A percentile compares a stretch with the other conserved stretches of the same genome.
These are phyloP conservation scores for Steinernema carpocapsae DNA, from an alignment of 2,888 invertebrate genomes.

Conservation along the genomic window DNA sequence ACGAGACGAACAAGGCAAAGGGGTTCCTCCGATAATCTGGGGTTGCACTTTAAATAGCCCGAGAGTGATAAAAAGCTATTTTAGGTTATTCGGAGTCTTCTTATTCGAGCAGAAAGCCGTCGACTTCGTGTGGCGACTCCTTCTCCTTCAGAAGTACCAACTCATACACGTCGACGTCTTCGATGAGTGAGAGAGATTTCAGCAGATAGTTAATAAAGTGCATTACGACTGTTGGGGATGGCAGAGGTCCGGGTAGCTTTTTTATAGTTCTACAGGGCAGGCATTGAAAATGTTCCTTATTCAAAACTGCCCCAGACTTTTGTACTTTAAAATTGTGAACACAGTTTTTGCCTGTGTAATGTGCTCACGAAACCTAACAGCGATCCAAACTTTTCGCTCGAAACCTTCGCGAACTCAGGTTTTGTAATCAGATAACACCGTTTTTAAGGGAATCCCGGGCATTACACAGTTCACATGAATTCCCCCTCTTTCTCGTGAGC, in stretches of 20 bases:
- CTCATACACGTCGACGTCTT: conserved; percentile 22
- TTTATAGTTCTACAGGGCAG: too few species aligned
- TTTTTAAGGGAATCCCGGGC: not conserved
- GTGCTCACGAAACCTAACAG: not conserved
- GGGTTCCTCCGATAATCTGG: not conserved
- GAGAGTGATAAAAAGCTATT: conserved; percentile 4
- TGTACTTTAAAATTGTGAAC: not conserved
- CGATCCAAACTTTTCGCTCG: not conserved
- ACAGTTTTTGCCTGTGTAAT: not conserved
- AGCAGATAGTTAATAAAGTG: not conserved
- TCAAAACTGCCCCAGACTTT: too few species aligned
- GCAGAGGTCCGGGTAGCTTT: too few species aligned
- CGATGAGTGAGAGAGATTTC: conserved; percentile 14
- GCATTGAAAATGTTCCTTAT: too few species aligned
- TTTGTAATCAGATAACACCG: not conserved
- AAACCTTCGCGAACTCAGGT: not conserved
- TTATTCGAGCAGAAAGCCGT: conserved; percentile 15
- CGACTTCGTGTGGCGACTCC: conserved; percentile 11
- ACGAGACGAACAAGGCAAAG: not conserved
- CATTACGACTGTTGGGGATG: too few species aligned
- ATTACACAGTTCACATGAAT: not conserved
- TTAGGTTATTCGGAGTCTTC: conserved; percentile 20
- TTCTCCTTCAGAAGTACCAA: conserved; percentile 30
- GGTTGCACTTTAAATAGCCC: not conserved
- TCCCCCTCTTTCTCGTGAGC: not conserved